A percentile compares a stretch with the other conserved stretches of the same genome.
Conservation (phyloP, 2,113 vertebrate species). For the Sterna hirundo region DNA sequence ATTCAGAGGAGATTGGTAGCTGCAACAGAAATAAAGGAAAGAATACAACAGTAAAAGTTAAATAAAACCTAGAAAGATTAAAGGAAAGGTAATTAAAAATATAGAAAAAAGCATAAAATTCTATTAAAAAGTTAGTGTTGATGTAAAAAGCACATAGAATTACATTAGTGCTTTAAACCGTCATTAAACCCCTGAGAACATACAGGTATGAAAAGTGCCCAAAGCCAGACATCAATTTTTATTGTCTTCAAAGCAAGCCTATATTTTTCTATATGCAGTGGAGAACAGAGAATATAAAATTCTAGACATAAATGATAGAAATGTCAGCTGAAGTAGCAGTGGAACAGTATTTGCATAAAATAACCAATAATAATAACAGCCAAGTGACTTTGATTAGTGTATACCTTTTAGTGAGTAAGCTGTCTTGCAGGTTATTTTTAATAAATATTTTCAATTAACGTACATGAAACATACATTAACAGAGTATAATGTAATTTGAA, state of each 20-base stretch:
- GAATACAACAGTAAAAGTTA: not conserved
- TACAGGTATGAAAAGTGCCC: not conserved
- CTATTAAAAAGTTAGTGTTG: not conserved
- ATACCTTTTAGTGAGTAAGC: not conserved
- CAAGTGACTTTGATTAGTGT: not conserved
- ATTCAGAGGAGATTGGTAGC: not conserved
- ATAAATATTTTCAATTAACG: not conserved
- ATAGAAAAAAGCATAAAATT: not conserved
- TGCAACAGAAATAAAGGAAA: not conserved
- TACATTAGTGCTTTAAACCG: not conserved
- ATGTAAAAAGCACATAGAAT: not conserved
- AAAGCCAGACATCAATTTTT: not conserved
- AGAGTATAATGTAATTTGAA: not conserved
- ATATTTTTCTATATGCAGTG: not conserved
- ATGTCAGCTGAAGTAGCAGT: not conserved
- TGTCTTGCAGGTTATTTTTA: not conserved
- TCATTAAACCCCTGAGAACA: not conserved
- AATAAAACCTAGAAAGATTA: not conserved
- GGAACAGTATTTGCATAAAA: not conserved
- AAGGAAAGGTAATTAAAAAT: not conserved
- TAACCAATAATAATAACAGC: not conserved
- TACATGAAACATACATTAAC: not conserved
- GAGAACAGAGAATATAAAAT: not conserved
- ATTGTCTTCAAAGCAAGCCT: not conserved
- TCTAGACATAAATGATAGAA: not conserved